Base-by-base conservation (phyloP, 1,140 invertebrate species). In the Camponotus floridanus region DNA sequence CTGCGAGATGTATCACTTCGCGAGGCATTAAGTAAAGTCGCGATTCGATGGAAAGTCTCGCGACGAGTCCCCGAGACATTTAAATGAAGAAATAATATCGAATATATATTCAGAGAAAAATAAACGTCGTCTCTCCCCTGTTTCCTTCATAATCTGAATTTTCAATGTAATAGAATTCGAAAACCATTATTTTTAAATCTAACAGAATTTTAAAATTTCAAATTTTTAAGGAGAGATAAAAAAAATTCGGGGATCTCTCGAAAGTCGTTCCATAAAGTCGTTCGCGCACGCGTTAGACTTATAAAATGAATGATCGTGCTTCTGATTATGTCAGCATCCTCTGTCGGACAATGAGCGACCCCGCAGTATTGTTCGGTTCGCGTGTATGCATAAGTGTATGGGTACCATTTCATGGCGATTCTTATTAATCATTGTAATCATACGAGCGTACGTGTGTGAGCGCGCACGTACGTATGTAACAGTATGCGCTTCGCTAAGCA, bases 271-370 rank as follows among this genome's bases (percentile, higher is more conserved):
- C 42, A 57, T 85, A 79, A 86, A 88, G 76, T 26, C 51, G 15
- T 76, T 76, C 21, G 71, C 89, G 89, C 91, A 86, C 87, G 86
- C 90, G 87, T 87, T 68, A 90, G 88, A 86, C 90, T 83, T 71
- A 90, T 91, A 92, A 91, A 93, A 92, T 91, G 80, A 86, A 92
- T 89, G 88, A 90, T 89, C 92, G 91, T 91, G 91, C 91, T 92
- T 92, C 87, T 93, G 93, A 91, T 95, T 95, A 94, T 94, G 93
- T 94, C 93, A 94, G 94, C 94, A 94, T 94, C 94, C 93, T 95
- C 92, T 91, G 87, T 39, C 86, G 92, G 90, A 94, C 93, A 95
- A 95, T 95, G 85, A 92, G 91, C 91, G 93, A 92, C 91, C 92
- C 92, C 91, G 90, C 90, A 88, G 90, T 92, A 94, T 94, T 94